Evolutionary conservation across 2,888 invertebrate genomes (phyloP).

Genomic region (Tenthredo scrophulariae): DNA sequence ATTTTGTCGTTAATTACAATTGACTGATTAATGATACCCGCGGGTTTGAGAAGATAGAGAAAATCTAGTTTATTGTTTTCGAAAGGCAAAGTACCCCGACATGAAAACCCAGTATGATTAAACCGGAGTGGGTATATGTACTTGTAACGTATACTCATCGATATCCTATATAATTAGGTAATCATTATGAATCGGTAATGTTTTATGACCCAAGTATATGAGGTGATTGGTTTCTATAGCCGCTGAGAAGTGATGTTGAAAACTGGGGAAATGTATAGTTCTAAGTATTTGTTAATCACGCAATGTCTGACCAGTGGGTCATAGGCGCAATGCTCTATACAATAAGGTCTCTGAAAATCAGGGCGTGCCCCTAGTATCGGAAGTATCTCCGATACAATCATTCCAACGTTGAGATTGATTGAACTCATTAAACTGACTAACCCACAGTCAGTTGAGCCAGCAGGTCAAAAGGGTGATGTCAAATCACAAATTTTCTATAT

Average conservation of each 20-base stretch:
- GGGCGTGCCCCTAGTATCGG: background rate
- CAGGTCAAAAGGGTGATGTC: background rate
- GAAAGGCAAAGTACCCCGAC: background rate
- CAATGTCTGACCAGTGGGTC: background rate
- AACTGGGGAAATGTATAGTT: background rate
- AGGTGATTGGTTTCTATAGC: background rate
- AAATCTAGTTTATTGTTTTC: too few relatives aligned
- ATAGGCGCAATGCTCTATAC: background rate
- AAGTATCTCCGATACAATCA: constrained; percentile 1
- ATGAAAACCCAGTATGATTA: background rate
- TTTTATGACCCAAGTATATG: background rate
- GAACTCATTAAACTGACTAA: background rate
- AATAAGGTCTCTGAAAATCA: background rate
- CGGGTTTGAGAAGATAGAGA: too few relatives aligned
- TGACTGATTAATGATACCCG: too few relatives aligned
- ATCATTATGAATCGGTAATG: background rate
- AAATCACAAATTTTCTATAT: background rate
- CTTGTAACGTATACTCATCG: background rate
- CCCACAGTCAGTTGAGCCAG: background rate
- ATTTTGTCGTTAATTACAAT: too few relatives aligned
- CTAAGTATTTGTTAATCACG: background rate
- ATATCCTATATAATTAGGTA: background rate
- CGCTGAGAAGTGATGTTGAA: background rate
- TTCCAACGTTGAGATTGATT: background rate
- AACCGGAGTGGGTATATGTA: background rate